Evolutionary conservation across 2,888 invertebrate genomes (phyloP).

Genomic region (Julus scanicus): DNA sequence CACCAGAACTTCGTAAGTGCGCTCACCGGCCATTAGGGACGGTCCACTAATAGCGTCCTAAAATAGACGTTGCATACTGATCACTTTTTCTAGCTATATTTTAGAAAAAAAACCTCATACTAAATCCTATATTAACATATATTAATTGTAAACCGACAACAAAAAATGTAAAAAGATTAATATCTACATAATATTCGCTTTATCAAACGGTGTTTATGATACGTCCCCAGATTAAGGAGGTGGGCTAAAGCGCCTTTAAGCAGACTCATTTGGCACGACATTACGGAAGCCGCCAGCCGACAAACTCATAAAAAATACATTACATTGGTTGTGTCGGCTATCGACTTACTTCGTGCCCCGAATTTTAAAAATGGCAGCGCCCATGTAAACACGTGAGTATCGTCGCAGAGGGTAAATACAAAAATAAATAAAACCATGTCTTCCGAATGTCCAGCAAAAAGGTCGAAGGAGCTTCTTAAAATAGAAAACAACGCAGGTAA

Average conservation of each 20-base stretch:
- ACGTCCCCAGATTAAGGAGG: too few species aligned
- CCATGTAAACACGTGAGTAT: neutral
- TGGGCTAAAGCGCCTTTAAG: neutral
- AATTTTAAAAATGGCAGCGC: neutral
- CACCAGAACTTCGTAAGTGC: neutral
- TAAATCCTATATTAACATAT: too few species aligned
- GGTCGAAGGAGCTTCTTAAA: neutral
- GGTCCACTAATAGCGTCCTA: neutral
- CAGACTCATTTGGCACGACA: neutral
- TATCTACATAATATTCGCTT: neutral
- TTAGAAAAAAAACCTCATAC: too few species aligned
- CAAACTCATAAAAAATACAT: neutral
- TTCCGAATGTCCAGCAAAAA: neutral
- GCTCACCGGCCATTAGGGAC: slow-evolving; percentile 30
- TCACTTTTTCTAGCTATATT: too few species aligned
- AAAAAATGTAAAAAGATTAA: too few species aligned
- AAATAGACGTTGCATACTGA: neutral
- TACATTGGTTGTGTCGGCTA: neutral
- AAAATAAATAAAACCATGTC: neutral
- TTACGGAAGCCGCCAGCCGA: neutral
- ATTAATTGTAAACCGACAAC: too few species aligned
- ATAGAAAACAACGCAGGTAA: slow-evolving; percentile 3
- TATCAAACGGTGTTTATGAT: neutral
- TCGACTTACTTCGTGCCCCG: neutral
- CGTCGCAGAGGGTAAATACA: neutral